These are phyloP conservation scores for Clepsis dumicolana DNA, from an alignment of 2,888 invertebrate genomes.

Conservation along the genomic window DNA sequence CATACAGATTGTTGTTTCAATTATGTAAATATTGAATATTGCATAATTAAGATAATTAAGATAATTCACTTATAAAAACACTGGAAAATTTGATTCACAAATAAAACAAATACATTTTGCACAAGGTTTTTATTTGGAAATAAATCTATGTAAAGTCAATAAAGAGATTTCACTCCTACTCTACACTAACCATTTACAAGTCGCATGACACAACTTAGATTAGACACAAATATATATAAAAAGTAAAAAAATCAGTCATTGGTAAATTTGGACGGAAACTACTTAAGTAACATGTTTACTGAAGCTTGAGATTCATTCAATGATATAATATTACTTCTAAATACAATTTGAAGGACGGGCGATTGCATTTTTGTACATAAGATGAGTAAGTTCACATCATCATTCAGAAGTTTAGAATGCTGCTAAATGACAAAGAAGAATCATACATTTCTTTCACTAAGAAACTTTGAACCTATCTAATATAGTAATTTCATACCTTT, in stretches of 20 bases:
- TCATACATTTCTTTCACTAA: constrained; percentile 5
- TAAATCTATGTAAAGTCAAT: constrained; percentile 72
- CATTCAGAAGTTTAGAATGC: background rate
- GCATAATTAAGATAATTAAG: too few relatives aligned
- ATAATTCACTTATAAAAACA: too few relatives aligned
- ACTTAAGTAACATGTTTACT: constrained; percentile 77
- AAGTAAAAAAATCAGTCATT: constrained; percentile 78
- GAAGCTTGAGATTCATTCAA: constrained; percentile 63
- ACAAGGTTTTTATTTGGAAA: constrained; percentile 71
- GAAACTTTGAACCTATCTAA: constrained; percentile 16
- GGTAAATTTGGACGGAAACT: constrained; percentile 84
- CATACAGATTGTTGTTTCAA: background rate
- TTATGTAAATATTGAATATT: too few relatives aligned
- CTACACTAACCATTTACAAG: constrained; percentile 63
- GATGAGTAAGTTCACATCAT: constrained; percentile 12
- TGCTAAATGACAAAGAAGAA: background rate
- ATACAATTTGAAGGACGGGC: constrained; percentile 61
- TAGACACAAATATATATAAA: constrained; percentile 69
- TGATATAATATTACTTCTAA: constrained; percentile 46
- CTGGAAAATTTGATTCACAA: too few relatives aligned
- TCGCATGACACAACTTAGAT: constrained; percentile 62
- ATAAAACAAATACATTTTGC: constrained; percentile 37
- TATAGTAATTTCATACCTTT: constrained; percentile 24
- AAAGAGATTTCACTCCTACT: constrained; percentile 61
- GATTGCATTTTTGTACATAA: constrained; percentile 56